Percentiles rank a stretch among this genome's conserved stretches.
phyloP scores from a whole-genome alignment of 2,113 vertebrate genomes.

The Strigops habroptila region DNA sequence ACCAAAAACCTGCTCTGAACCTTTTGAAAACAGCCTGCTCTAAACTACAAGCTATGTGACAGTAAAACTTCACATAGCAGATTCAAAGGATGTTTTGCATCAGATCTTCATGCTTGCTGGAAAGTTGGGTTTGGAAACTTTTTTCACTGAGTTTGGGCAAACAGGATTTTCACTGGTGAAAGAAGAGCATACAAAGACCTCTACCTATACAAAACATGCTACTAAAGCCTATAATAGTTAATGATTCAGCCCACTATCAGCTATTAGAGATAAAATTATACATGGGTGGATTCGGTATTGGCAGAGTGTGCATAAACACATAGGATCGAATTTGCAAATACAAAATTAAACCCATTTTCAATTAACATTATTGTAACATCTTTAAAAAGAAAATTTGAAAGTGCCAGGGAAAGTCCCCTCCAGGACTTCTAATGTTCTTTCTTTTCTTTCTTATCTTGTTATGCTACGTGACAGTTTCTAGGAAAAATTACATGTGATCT shows the following conservation, averaged over 20 bases:
- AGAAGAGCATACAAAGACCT: not conserved
- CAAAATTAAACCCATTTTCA: not conserved
- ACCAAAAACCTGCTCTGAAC: not conserved
- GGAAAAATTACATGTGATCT: slow-evolving; percentile 59
- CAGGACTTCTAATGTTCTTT: not conserved
- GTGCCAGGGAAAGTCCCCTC: not conserved
- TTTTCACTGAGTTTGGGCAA: not conserved
- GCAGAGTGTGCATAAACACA: fast-evolving
- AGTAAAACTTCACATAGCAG: not conserved
- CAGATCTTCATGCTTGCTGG: not conserved
- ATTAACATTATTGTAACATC: not conserved
- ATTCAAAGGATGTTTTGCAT: not conserved
- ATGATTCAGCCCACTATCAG: not conserved
- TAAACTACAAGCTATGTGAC: not conserved
- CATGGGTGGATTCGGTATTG: fast-evolving
- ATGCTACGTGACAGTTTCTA: slow-evolving; percentile 33
- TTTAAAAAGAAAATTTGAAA: slow-evolving; percentile 23
- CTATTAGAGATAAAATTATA: not conserved
- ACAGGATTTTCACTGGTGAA: not conserved
- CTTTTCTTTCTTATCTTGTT: not conserved
- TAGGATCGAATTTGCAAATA: not conserved
- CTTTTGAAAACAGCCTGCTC: not conserved
- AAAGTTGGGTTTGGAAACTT: not conserved
- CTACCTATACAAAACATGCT: not conserved
- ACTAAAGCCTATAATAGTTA: not conserved